Evolutionary conservation across 2,888 invertebrate genomes (phyloP).

Genomic region (Polymixis lichenea): DNA sequence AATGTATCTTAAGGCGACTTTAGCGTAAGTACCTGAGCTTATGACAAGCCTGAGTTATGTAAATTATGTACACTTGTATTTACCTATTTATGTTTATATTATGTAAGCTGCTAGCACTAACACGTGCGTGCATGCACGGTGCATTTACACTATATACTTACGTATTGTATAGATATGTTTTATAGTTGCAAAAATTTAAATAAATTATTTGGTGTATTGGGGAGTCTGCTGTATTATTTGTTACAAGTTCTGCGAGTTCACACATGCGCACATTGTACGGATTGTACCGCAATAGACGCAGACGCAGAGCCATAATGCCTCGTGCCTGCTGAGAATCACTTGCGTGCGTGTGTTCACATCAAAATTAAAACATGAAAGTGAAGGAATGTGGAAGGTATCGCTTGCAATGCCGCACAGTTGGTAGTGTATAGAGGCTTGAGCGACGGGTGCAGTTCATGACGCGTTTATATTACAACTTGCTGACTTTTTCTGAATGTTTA

Average conservation of each 20-base stretch:
- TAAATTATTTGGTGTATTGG: constrained; percentile 69
- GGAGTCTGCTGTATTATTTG: constrained; percentile 61
- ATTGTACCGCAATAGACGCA: background rate
- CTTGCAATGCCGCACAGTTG: background rate
- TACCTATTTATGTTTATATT: constrained; percentile 54
- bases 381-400: background rate
- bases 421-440: too few species aligned
- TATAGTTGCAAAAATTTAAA: constrained; percentile 63
- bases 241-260: background rate
- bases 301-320: background rate
- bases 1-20: constrained; percentile 65
- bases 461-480: background rate
- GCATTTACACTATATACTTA: constrained; percentile 73
- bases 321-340: background rate
- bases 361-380: background rate
- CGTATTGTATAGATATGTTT: constrained; percentile 59
- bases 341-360: background rate
- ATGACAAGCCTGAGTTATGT: constrained; percentile 63
- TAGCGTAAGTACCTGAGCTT: constrained; percentile 82
- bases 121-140: constrained; percentile 61
- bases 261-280: background rate
- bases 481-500: background rate
- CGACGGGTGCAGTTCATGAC: background rate
- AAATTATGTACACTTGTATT: constrained; percentile 45
- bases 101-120: constrained; percentile 68